Conservation (phyloP, 2,797 vertebrate species). For the Rhynchotus rufescens region DNA sequence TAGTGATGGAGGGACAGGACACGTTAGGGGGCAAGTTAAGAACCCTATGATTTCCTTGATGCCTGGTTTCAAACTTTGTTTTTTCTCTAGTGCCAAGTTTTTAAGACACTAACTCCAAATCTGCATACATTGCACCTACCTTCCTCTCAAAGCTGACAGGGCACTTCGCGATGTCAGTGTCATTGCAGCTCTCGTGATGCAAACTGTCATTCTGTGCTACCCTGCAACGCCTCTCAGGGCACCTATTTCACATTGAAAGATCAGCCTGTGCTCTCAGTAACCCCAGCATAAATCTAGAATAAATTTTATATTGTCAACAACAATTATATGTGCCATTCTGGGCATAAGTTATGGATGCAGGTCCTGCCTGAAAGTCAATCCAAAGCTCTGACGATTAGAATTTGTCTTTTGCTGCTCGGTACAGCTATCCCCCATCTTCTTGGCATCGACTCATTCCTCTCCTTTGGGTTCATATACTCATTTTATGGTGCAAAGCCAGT, state of each 20-base stretch:
- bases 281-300: not conserved
- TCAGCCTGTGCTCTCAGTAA: not conserved
- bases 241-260: not conserved
- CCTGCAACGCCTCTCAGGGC: not conserved
- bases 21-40: not conserved
- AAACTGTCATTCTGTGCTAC: conserved; percentile 7
- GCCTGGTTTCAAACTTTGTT: not conserved
- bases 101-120: not conserved
- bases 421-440: not conserved
- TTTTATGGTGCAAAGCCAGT: not conserved
- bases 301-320: conserved; percentile 1
- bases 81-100: not conserved
- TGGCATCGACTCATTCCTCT: not conserved
- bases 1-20: not conserved
- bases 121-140: accelerated
- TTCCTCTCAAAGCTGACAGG: not conserved
- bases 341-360: not conserved
- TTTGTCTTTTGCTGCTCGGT: not conserved
- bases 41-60: not conserved
- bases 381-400: not conserved
- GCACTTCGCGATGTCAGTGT: not conserved
- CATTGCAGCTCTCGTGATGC: not conserved
- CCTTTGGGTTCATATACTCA: not conserved
- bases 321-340: not conserved
- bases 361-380: not conserved